Evolutionary conservation across 1,140 invertebrate genomes (phyloP), one percentile per base, ranked within the genome.

Genomic region (Heterodera carotae): DNA sequence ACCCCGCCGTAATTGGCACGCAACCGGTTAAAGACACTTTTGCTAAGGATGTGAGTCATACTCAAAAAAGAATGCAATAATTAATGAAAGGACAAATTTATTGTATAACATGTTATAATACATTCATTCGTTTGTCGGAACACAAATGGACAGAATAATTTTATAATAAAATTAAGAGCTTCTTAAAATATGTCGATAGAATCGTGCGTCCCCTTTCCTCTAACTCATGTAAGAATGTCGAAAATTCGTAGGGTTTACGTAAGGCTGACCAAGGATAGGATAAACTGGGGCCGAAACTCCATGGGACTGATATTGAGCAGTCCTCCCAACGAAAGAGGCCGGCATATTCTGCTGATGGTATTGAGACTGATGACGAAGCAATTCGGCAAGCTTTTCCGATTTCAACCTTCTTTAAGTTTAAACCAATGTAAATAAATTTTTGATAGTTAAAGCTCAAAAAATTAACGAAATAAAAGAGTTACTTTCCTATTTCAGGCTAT

Each of bases 321-420:
- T 74, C 36, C 22, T 27, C 25, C n/a, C 36, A 33, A 18, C n/a
- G 0, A 10, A 7, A n/a, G 34, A n/a, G 15, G 31, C 34, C 33
- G 79, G 22, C 22, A 39, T 39, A 33, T 62, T n/a, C 31, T 79
- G 76, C 27, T 71, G 36, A 2, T 76, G 48, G 10, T 76, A 76
- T 76, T 76, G 72, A 15, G 12, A 53, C 27, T 76, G 75, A 25
- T 79, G 78, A n/a, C 78, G 78, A 34, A 79, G 56, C 10, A 79
- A 34, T 80, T 79, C 78, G 64, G 60, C 39, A 10, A 79, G 66
- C 22, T 79, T 79, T 64, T 79, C 78, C 10, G 80, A 77, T 43
- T 79, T 79, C 1, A 79, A 33, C 33, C 78, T 81, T 74, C 78
- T 79, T 6, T 34, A 79, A 76, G 79, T 78, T 77, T 59, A 18